Percentiles rank a stretch among this genome's conserved stretches.
phyloP scores from a whole-genome alignment of 2,113 vertebrate species.

The Platichthys stellatus region DNA sequence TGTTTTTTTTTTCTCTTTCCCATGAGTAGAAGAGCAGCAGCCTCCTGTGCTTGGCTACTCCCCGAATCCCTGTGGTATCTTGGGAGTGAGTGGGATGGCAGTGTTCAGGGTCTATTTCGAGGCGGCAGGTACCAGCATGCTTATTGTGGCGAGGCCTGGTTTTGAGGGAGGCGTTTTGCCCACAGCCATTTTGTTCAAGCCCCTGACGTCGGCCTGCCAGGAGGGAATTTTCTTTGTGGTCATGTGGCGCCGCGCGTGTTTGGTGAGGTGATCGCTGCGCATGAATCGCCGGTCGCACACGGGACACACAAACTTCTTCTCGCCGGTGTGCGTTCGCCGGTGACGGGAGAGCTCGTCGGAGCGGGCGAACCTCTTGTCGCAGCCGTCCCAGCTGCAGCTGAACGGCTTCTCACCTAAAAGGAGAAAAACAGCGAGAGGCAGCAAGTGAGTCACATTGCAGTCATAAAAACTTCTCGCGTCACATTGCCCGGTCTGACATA shows the following conservation, averaged over 20 bases:
- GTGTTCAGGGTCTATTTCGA: slow-evolving; percentile 70
- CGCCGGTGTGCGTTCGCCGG: slow-evolving; percentile 94
- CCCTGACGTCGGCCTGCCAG: slow-evolving; percentile 92
- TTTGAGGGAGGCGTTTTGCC: slow-evolving; percentile 78
- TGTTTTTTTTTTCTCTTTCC: slow-evolving; percentile 66
- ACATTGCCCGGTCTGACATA: slow-evolving; percentile 7
- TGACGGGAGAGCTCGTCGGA: slow-evolving; percentile 97
- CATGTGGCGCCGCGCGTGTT: slow-evolving; percentile 95
- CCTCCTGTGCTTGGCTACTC: slow-evolving; percentile 69
- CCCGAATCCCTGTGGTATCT: slow-evolving; percentile 55
- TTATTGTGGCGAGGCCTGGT: slow-evolving; percentile 74
- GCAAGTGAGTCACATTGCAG: slow-evolving; percentile 52
- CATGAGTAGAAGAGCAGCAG: slow-evolving; percentile 75
- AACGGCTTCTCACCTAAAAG: slow-evolving; percentile 95
- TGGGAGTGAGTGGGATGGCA: slow-evolving; percentile 53
- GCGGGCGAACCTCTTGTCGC: slow-evolving; percentile 95
- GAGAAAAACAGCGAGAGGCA: slow-evolving; percentile 32
- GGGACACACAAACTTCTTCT: slow-evolving; percentile 95
- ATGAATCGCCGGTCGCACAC: slow-evolving; percentile 96
- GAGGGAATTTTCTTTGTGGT: slow-evolving; percentile 91
- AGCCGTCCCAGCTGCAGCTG: slow-evolving; percentile 96
- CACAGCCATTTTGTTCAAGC: slow-evolving; percentile 83
- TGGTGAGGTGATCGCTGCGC: slow-evolving; percentile 97
- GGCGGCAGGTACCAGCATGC: slow-evolving; percentile 83
- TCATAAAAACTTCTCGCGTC: slow-evolving; percentile 24